Conservation (phyloP, 2,888 invertebrate genomes). For the Rhagonycha fulva region DNA sequence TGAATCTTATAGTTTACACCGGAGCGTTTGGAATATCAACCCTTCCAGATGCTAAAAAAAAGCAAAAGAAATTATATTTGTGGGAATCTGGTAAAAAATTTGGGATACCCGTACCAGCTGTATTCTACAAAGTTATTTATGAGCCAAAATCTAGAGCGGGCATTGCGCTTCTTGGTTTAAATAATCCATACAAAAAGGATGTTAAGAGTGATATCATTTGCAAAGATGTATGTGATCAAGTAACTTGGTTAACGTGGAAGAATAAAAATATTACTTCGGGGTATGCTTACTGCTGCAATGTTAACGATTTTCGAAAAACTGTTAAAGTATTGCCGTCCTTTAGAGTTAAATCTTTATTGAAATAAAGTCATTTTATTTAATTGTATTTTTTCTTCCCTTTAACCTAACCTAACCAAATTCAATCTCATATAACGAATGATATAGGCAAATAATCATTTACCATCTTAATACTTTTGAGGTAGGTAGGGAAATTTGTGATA, state of each 20-base stretch:
- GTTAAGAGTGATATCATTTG: conserved; percentile 39
- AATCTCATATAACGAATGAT: too few relatives aligned
- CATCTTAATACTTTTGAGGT: too few relatives aligned
- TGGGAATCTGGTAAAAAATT: conserved; percentile 40
- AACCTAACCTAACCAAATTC: too few relatives aligned
- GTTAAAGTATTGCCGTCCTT: conserved; percentile 58
- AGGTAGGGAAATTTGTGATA: too few relatives aligned
- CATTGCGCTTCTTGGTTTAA: conserved; percentile 64
- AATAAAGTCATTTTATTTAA: conserved; percentile 31
- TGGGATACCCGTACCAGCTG: conserved; percentile 59
- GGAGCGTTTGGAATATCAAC: conserved; percentile 64
- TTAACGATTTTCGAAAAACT: conserved; percentile 60
- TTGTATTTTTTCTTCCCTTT: neutral
- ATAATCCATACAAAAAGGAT: conserved; percentile 59
- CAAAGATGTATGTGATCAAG: conserved; percentile 59
- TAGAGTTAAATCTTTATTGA: conserved; percentile 53
- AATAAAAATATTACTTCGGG: conserved; percentile 59
- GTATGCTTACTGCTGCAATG: conserved; percentile 66
- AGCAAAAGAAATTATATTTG: conserved; percentile 42
- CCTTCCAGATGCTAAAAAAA: conserved; percentile 55
- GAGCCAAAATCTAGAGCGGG: conserved; percentile 58
- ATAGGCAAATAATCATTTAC: too few relatives aligned
- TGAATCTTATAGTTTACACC: conserved; percentile 59
- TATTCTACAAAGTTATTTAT: conserved; percentile 65
- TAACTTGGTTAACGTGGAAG: conserved; percentile 65